Conservation (phyloP, 2,113 vertebrate species). For the Chrysochloris asiatica region DNA sequence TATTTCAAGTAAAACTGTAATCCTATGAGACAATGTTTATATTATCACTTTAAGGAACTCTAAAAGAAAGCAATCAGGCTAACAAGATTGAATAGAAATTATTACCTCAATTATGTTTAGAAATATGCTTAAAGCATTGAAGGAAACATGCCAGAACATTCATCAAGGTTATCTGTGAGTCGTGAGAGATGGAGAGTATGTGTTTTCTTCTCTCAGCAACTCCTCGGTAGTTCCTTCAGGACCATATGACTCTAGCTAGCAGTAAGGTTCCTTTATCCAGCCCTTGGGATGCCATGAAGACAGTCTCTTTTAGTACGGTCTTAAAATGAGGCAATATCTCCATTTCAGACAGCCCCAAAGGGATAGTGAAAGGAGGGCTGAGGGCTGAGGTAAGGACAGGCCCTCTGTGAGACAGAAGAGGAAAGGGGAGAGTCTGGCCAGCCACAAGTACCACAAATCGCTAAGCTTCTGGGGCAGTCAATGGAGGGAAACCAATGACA, state of each 20-base stretch:
- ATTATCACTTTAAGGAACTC: neutral
- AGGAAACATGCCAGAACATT: accelerated
- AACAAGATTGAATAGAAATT: neutral
- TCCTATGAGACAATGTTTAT: neutral
- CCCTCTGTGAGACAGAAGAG: neutral
- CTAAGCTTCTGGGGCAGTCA: neutral
- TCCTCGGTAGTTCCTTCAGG: neutral
- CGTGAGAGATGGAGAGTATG: neutral
- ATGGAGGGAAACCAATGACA: slow-evolving; percentile 48
- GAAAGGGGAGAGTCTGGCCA: neutral
- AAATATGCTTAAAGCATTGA: neutral
- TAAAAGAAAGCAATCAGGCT: neutral
- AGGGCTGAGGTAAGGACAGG: neutral
- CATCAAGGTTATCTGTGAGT: neutral
- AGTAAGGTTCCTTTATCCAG: neutral
- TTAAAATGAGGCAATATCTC: neutral
- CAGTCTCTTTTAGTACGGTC: neutral
- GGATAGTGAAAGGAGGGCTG: slow-evolving; percentile 47
- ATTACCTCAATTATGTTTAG: neutral
- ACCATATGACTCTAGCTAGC: neutral
- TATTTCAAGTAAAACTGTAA: neutral
- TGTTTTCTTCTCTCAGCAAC: neutral
- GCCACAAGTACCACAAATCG: slow-evolving; percentile 51
- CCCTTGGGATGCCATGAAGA: no score
- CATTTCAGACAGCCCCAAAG: neutral